Evolutionary conservation across 2,797 vertebrate genomes (phyloP), one percentile per base, ranked within the genome.

Genomic region (Mormyrops attenuatus): DNA sequence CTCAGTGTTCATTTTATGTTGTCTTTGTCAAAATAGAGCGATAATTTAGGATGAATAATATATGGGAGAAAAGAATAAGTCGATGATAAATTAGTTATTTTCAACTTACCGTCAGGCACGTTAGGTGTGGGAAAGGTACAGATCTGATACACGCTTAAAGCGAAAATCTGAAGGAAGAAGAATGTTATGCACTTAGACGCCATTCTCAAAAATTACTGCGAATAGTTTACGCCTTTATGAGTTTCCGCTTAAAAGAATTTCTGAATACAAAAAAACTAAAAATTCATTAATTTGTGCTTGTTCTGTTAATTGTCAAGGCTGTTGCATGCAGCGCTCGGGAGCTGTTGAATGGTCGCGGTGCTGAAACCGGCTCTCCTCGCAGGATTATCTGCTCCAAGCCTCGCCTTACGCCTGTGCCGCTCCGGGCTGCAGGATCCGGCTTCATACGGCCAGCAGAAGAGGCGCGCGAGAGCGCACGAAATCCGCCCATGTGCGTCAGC

Each of bases 71-170:
- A n/a, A 41, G 17, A 87, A 55, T 41, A 26, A 38, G 30, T 41
- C 15, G 2, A 55, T 41, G 60, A 41, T 53, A 30, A 38, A 26
- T 57, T 20, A 57, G 17, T 20, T 60, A 22, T 30, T 60, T 38
- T 38, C 34, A 38, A 60, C 97, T 93, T 96, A 99, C 98, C 98
- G 93, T 93, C 90, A 49, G 93, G 90, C 91, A 93, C 94, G 91
- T 94, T 95, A 8, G 98, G 97, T 89, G 94, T 98, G 11, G 98
- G 98, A 92, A 99, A 98, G 92, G 96, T 97, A 34, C 94, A 94
- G 0, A 88, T 91, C 60, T 93, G 95, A 93, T 91, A 93, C 15
- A 96, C 92, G 91, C 94, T 94, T 93, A 97, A 91, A 63, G 94
- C 92, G 7, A 95, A 84, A 89, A 95, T 90, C 88, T 93, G 95